These are phyloP conservation scores for Pegea sp. DNA, from an alignment of 23 tunicate species.

Conservation along the genomic window DNA sequence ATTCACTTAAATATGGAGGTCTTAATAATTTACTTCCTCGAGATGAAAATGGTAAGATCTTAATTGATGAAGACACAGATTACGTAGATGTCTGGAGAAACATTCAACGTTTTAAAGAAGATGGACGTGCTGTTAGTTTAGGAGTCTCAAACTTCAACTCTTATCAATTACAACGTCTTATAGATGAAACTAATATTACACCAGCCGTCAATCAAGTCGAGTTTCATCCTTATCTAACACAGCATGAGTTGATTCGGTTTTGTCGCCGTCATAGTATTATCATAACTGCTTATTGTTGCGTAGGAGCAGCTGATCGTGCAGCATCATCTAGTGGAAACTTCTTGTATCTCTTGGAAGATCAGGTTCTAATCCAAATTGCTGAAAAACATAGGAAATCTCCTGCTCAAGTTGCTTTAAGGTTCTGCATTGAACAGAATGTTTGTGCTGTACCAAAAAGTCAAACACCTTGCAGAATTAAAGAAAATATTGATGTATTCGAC, in stretches of 20 bases:
- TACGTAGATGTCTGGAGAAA: not conserved
- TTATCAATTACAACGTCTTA: not conserved
- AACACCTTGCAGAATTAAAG: too few species aligned
- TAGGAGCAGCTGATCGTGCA: slow-evolving; percentile 1
- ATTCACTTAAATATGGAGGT: not conserved
- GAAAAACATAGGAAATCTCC: too few species aligned
- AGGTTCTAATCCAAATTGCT: too few species aligned
- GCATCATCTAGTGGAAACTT: too few species aligned
- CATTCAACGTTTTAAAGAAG: slow-evolving; percentile 2
- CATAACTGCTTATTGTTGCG: slow-evolving; percentile 7
- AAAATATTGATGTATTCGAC: too few species aligned
- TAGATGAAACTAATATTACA: not conserved
- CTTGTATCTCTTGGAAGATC: too few species aligned
- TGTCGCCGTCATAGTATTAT: slow-evolving; percentile 1
- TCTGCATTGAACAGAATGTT: too few species aligned
- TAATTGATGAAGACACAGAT: not conserved
- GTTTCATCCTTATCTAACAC: not conserved
- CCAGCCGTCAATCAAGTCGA: not conserved
- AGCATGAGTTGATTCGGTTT: not conserved
- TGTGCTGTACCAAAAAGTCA: too few species aligned
- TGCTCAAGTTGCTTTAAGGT: too few species aligned
- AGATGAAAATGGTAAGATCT: not conserved
- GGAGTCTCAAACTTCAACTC: slow-evolving; percentile 8
- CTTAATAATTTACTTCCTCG: not conserved
- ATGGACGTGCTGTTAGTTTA: not conserved